Evolutionary conservation across 1,140 invertebrate species (phyloP), one percentile per base, ranked within the genome.

Genomic region (Solenopsis fugax): DNA sequence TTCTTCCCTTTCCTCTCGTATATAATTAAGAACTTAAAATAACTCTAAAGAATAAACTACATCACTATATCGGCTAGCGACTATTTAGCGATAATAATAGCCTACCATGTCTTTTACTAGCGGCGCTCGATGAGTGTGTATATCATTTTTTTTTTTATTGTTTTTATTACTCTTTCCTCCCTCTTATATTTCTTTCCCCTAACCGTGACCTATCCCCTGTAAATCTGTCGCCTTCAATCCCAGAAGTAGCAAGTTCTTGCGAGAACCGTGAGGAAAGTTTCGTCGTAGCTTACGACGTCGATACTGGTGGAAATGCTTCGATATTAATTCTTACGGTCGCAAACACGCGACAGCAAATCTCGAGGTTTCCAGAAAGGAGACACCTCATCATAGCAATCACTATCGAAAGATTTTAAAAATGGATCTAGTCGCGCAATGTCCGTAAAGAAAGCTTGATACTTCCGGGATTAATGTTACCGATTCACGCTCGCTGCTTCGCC

Each of bases 21-120:
- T 94, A 94, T 94, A 94, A 93, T 92, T 91, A 92, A 90, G 91
- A 92, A 93, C 90, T 92, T 93, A 92, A 93, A 91, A 91, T 92
- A 93, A 92, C 86, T 92, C 91, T 92, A 92, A 89, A 86, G 86
- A 86, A 88, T 93, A 93, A 90, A 91, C 94, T 95, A 95, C 93
- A 93, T 93, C 91, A 93, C 93, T 95, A 91, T 95, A 91, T 93
- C 87, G 91, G 91, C 94, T 94, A 93, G 92, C 92, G 91, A 92
- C 92, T 94, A 94, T 93, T 91, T 90, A 92, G 92, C 92, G 90
- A 93, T 93, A 91, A 89, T 93, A 93, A 91, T 94, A 92, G 88
- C 92, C 92, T 93, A 93, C 91, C 90, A 92, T 92, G 93, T 94
- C 91, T 92, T 93, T 91, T 93, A 88, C 88, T 93, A 93, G 89